Conservation (phyloP, 2,797 vertebrate species). For the Eptatretus atami region DNA sequence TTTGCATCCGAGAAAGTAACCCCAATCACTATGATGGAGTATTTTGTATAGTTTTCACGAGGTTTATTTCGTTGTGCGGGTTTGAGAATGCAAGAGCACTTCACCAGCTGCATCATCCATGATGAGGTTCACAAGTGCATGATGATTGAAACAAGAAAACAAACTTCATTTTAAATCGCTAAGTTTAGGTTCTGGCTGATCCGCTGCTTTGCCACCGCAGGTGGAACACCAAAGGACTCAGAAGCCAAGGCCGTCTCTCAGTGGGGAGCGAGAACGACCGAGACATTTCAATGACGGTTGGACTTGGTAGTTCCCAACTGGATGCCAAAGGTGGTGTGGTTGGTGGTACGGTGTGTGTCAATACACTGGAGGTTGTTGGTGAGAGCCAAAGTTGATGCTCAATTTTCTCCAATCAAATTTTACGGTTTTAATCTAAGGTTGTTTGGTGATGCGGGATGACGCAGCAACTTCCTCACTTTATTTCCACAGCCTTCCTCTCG, state of each 20-base stretch:
- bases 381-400: conserved; percentile 19
- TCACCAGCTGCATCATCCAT: too few species aligned
- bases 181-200: too few species aligned
- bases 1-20: too few species aligned
- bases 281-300: conserved; percentile 93
- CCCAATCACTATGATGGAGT: too few species aligned
- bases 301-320: conserved; percentile 71
- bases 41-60: too few species aligned
- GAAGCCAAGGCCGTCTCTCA: conserved; percentile 83
- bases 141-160: too few species aligned
- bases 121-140: too few species aligned
- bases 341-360: conserved; percentile 89
- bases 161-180: too few species aligned
- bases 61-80: too few species aligned
- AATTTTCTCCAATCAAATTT: not conserved
- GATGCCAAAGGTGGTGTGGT: conserved; percentile 95
- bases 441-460: accelerated
- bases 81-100: too few species aligned
- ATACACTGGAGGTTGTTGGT: conserved; percentile 98
- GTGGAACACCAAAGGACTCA: conserved; percentile 92
- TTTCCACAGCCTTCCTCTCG: conserved; percentile 53
- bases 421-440: not conserved
- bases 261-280: conserved; percentile 81
- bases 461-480: not conserved
- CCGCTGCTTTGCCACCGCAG: conserved; percentile 14